Evolutionary conservation across 1,140 invertebrate genomes (phyloP).

Genomic region (Asbolus verrucosus): DNA sequence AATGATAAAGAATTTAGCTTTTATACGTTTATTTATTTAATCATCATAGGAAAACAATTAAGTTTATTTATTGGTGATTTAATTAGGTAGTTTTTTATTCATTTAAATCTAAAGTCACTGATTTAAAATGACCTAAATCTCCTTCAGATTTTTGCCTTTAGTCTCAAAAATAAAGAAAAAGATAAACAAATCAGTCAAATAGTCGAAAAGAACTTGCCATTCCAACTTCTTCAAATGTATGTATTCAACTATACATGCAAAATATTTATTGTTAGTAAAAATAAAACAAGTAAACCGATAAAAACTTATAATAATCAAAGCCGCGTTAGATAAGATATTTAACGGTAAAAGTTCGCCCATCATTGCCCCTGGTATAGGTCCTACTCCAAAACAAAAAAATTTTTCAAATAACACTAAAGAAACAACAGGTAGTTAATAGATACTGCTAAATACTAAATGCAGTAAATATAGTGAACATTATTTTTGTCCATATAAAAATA

Average conservation of each 20-base stretch:
- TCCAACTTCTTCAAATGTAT: slow-evolving; percentile 77
- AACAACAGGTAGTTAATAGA: slow-evolving; percentile 56
- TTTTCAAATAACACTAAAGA: slow-evolving; percentile 56
- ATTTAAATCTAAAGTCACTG: too few species aligned
- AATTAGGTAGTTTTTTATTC: too few species aligned
- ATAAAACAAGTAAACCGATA: slow-evolving; percentile 85
- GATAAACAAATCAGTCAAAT: slow-evolving; percentile 73
- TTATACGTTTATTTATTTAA: too few species aligned
- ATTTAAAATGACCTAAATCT: slow-evolving; percentile 57
- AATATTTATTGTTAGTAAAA: too few species aligned
- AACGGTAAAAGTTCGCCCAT: slow-evolving; percentile 85
- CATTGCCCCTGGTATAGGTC: slow-evolving; percentile 85
- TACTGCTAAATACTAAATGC: too few species aligned
- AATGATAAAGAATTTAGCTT: too few species aligned
- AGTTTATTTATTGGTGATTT: too few species aligned
- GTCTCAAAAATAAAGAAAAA: slow-evolving; percentile 82
- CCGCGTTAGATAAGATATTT: slow-evolving; percentile 79
- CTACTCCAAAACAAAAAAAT: slow-evolving; percentile 71
- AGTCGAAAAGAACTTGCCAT: slow-evolving; percentile 82
- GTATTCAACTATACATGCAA: too few species aligned
- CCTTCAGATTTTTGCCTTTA: slow-evolving; percentile 79
- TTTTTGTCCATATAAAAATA: too few species aligned
- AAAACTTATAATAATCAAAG: slow-evolving; percentile 77
- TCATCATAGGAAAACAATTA: too few species aligned
- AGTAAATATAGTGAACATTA: too few species aligned